Conservation (phyloP, 2,888 invertebrate species). For the Habroteleia sp. region DNA sequence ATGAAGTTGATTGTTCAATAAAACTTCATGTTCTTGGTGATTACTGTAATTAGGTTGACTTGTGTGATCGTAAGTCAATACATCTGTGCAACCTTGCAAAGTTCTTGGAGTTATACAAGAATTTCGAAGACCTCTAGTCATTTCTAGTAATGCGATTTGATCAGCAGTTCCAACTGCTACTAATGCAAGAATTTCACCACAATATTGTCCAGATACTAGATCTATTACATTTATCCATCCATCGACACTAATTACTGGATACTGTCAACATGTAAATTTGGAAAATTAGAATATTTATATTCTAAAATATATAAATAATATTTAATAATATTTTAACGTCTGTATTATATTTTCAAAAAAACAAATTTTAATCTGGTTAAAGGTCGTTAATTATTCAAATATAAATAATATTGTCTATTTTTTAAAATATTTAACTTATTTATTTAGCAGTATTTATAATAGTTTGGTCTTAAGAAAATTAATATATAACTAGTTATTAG, state of each 20-base stretch:
- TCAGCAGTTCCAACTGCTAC: constrained; percentile 84
- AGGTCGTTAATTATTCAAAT: too few relatives aligned
- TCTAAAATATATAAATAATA: too few relatives aligned
- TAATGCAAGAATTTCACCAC: constrained; percentile 83
- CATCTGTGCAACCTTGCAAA: constrained; percentile 42
- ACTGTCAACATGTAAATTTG: too few relatives aligned
- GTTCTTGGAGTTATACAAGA: constrained; percentile 62
- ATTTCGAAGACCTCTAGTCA: constrained; percentile 74
- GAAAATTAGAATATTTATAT: too few relatives aligned
- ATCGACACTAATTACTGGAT: constrained; percentile 84
- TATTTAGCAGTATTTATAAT: too few relatives aligned
- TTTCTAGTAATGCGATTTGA: constrained; percentile 83
- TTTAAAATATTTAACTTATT: too few relatives aligned
- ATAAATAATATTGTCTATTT: too few relatives aligned
- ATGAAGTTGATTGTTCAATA: constrained; percentile 8
- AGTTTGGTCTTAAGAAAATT: too few relatives aligned
- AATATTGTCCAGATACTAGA: constrained; percentile 79
- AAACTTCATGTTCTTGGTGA: constrained; percentile 8
- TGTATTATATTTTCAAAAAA: too few relatives aligned
- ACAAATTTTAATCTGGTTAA: too few relatives aligned
- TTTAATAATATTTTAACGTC: too few relatives aligned
- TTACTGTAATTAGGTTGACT: constrained; percentile 25
- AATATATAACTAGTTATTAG: too few relatives aligned
- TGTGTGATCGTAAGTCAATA: constrained; percentile 19
- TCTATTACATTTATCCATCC: constrained; percentile 83